These are phyloP conservation scores for Potamarius usumacintae DNA, from an alignment of 2,113 vertebrate species.

Conservation along the genomic window DNA sequence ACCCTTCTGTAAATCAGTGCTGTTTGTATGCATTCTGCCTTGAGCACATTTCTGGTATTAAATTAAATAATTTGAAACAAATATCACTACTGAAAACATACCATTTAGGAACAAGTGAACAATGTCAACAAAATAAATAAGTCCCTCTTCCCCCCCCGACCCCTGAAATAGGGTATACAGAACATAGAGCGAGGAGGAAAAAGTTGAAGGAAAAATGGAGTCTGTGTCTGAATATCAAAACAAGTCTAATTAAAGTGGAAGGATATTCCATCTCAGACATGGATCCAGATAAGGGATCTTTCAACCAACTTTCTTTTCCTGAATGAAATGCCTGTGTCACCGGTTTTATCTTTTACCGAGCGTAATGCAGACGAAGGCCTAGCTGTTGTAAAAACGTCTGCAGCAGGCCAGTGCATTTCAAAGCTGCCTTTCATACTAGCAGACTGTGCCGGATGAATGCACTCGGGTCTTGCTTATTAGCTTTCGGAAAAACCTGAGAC, in stretches of 20 bases:
- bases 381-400: slow-evolving; percentile 66
- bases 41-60: slow-evolving; percentile 59
- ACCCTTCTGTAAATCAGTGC: slow-evolving; percentile 64
- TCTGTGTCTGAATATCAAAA: slow-evolving; percentile 33
- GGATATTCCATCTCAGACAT: slow-evolving; percentile 43
- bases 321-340: slow-evolving; percentile 59
- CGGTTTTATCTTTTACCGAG: slow-evolving; percentile 48
- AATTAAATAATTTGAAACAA: slow-evolving; percentile 46
- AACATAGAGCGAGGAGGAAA: background rate
- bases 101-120: slow-evolving; percentile 50
- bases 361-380: slow-evolving; percentile 65
- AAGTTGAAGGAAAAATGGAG: background rate
- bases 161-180: background rate
- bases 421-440: slow-evolving; percentile 65
- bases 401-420: slow-evolving; percentile 57
- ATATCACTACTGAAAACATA: slow-evolving; percentile 49
- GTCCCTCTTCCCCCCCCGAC: no score
- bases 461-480: slow-evolving; percentile 65
- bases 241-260: slow-evolving; percentile 49
- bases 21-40: slow-evolving; percentile 60
- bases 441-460: slow-evolving; percentile 61
- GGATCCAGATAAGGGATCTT: slow-evolving; percentile 57
- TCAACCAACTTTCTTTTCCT: slow-evolving; percentile 44
- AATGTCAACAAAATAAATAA: slow-evolving; percentile 10
- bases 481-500: slow-evolving; percentile 60